These are phyloP conservation scores for Rhyacophila brunnea DNA, from an alignment of 1,140 invertebrate species.

Conservation along the genomic window DNA sequence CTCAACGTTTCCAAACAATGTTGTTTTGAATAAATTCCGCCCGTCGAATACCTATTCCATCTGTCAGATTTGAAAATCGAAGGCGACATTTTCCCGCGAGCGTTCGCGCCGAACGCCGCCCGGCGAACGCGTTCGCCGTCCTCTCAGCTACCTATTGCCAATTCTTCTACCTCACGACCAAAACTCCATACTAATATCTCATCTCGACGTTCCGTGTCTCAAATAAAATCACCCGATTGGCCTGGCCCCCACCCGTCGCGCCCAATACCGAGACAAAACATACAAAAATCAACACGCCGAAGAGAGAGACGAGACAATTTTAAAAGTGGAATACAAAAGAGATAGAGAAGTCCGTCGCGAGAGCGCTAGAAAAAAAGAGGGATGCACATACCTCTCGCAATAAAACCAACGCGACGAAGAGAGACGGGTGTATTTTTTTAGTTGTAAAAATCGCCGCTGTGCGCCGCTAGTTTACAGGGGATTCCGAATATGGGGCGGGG, in stretches of 20 bases:
- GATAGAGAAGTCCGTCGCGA: slow-evolving; percentile 23
- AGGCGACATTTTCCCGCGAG: background rate
- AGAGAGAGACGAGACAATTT: slow-evolving; percentile 8
- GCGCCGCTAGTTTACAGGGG: slow-evolving; percentile 11
- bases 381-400: background rate
- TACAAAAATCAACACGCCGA: background rate
- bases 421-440: background rate
- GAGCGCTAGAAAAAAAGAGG: slow-evolving; percentile 9
- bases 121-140: background rate
- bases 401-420: background rate
- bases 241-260: slow-evolving; percentile 15
- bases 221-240: slow-evolving; percentile 27
- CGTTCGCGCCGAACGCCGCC: too few relatives aligned
- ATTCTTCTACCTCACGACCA: slow-evolving; percentile 6
- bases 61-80: too few relatives aligned
- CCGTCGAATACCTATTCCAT: too few relatives aligned
- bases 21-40: too few relatives aligned
- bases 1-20: too few relatives aligned
- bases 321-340: slow-evolving; percentile 28
- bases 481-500: slow-evolving; percentile 13
- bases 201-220: slow-evolving; percentile 19
- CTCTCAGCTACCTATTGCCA: slow-evolving; percentile 5
- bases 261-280: slow-evolving; percentile 12
- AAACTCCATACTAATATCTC: slow-evolving; percentile 20
- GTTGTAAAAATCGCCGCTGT: slow-evolving; percentile 8